A percentile compares a stretch with the other conserved stretches of the same genome.
Evolutionary conservation across 2,888 invertebrate genomes (phyloP).

Genomic region (Patella pellucida): DNA sequence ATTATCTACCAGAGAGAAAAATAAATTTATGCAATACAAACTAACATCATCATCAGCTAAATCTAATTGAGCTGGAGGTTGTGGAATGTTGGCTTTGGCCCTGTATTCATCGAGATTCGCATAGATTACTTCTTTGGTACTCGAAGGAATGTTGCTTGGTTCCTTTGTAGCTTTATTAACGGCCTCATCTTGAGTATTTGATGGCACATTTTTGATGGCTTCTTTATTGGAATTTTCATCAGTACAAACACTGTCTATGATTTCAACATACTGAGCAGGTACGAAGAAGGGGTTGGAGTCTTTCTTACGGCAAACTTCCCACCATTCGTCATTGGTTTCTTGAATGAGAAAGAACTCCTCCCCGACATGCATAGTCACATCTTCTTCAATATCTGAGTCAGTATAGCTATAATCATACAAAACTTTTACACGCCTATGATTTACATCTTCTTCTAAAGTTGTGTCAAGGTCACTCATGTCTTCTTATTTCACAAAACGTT

Average conservation of each 20-base stretch:
- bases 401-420: conserved; percentile 54
- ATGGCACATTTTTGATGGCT: conserved; percentile 12
- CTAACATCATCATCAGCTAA: too few species aligned
- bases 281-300: conserved; percentile 53
- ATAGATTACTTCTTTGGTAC: conserved; percentile 31
- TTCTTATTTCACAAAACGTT: too few species aligned
- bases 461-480: too few species aligned
- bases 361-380: conserved; percentile 45
- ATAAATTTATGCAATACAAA: too few species aligned
- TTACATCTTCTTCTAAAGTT: conserved; percentile 10
- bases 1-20: too few species aligned
- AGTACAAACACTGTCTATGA: conserved; percentile 36
- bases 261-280: conserved; percentile 58
- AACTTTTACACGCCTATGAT: conserved; percentile 40
- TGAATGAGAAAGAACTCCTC: conserved; percentile 47
- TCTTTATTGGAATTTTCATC: conserved; percentile 19
- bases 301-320: conserved; percentile 50
- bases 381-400: conserved; percentile 40
- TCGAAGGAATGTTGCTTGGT: conserved; percentile 15
- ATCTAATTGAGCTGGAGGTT: not conserved
- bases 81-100: conserved; percentile 9
- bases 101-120: conserved; percentile 13
- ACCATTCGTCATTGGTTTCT: conserved; percentile 50
- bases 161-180: conserved; percentile 8
- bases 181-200: conserved; percentile 23